phyloP scores from a whole-genome alignment of 2,113 vertebrate genomes.

The Coregonus clupeaformis region DNA sequence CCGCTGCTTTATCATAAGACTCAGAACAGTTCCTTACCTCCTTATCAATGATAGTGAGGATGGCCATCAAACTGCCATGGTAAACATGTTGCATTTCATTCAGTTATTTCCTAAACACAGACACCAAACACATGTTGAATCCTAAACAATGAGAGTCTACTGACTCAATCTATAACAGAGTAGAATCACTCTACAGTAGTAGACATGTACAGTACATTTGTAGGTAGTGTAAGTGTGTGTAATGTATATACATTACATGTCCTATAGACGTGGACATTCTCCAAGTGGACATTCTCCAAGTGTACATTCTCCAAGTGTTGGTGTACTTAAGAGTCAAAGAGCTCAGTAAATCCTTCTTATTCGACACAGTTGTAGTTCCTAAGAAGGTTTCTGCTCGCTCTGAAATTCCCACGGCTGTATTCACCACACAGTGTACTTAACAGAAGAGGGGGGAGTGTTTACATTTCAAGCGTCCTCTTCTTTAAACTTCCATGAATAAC shows the following conservation, averaged over 20 bases:
- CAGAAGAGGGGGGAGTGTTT: constrained; percentile 65
- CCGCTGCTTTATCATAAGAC: constrained; percentile 23
- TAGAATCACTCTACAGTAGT: background rate
- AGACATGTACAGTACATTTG: background rate
- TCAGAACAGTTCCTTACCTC: constrained; percentile 36
- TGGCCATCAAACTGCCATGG: constrained; percentile 24
- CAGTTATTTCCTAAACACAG: background rate
- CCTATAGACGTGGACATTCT: background rate
- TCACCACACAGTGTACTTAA: constrained; percentile 36
- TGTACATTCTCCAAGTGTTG: constrained; percentile 29
- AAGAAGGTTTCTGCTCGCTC: constrained; percentile 53
- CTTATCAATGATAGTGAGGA: constrained; percentile 45
- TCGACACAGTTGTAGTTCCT: constrained; percentile 56
- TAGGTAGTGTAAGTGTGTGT: background rate
- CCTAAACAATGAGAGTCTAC: background rate
- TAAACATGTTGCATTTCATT: background rate
- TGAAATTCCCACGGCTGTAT: constrained; percentile 66
- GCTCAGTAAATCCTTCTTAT: constrained; percentile 65
- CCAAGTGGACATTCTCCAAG: background rate
- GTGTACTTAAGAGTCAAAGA: constrained; percentile 51
- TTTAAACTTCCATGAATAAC: constrained; percentile 64
- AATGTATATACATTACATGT: background rate
- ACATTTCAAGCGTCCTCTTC: constrained; percentile 62
- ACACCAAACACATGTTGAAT: background rate
- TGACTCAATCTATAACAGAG: background rate